These are phyloP conservation scores for Leptoteleia sp. DNA, from an alignment of 1,140 invertebrate species.

Conservation along the genomic window DNA sequence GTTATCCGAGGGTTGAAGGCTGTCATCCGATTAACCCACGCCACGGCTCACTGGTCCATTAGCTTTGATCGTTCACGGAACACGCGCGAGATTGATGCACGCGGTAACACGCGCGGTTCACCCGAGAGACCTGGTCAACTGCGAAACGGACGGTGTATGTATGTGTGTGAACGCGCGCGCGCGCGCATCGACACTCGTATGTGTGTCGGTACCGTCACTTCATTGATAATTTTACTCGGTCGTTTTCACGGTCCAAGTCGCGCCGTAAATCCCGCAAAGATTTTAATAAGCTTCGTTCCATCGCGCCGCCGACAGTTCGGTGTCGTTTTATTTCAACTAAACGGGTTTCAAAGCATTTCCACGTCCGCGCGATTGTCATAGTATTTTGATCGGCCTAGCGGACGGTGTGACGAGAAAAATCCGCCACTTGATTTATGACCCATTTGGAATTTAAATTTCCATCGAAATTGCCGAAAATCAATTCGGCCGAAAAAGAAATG, in stretches of 20 bases:
- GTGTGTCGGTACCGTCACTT: conserved; percentile 66
- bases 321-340: conserved; percentile 27
- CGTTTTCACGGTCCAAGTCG: conserved; percentile 55
- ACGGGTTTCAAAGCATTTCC: conserved; percentile 27
- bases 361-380: no score
- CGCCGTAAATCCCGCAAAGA: conserved; percentile 29
- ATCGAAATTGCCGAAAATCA: no score
- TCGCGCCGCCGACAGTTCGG: conserved; percentile 13
- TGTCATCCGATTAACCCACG: conserved; percentile 67
- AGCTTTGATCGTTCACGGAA: conserved; percentile 70
- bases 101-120: conserved; percentile 49
- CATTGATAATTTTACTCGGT: conserved; percentile 66
- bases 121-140: conserved; percentile 58
- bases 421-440: no score
- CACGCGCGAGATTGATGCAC: conserved; percentile 56
- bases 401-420: no score
- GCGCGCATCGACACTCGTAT: no score
- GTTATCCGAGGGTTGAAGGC: conserved; percentile 69
- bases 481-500: no score
- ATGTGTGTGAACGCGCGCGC: no score
- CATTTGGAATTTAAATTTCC: no score
- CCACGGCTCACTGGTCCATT: conserved; percentile 66
- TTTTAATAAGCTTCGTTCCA: conserved; percentile 53
- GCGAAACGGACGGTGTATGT: conserved; percentile 49
- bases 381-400: no score